Base-by-base conservation (phyloP, 2,888 invertebrate species). In the Chloroclystis v-ata region DNA sequence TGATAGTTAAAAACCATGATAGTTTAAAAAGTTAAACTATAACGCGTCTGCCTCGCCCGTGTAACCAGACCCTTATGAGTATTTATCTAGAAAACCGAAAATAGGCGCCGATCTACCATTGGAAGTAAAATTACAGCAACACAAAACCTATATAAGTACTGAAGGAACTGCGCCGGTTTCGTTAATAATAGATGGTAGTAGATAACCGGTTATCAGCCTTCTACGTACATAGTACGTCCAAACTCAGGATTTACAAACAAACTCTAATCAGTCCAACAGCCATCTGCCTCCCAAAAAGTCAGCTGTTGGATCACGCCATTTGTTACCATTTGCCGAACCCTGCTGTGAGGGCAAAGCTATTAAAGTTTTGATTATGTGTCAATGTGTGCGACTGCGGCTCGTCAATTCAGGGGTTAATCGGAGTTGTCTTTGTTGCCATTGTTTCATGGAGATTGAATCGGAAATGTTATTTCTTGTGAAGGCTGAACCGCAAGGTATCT, bases 291-390 rank as follows among this genome's bases (percentile, higher is more conserved):
- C 26, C 24, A 45, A 45, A 37, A 38, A 49, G 44, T 37, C 40
- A 45, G 43, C 37, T 41, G 37, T 40, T 20, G 28, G 28, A 41
- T 32, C 32, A 28, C 32, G 24, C 24, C n/a, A 28, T 49, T 42
- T 47, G 42, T 32, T 42, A 28, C 37, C 40, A 20, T 49, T 28
- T 44, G 40, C 14, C 40, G 45, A 28, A 42, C 45, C 49, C 45
- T 32, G 33, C 38, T 45, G 49, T 29, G 49, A 49, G 38, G 49
- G 49, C 38, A 45, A 37, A 49, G 44, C 49, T 45, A 45, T 49
- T 45, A 45, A 49, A 49, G 45, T 49, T 49, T 49, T 49, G 49
- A 49, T 49, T 45, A 29, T 33, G 25, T 49, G 45, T 44, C 49
- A 45, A 28, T 41, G 11, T 40, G 35, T 37, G 37, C 28, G 35